phyloP scores from a whole-genome alignment of 1,140 invertebrate genomes.

The Lordiphosa mommai region DNA sequence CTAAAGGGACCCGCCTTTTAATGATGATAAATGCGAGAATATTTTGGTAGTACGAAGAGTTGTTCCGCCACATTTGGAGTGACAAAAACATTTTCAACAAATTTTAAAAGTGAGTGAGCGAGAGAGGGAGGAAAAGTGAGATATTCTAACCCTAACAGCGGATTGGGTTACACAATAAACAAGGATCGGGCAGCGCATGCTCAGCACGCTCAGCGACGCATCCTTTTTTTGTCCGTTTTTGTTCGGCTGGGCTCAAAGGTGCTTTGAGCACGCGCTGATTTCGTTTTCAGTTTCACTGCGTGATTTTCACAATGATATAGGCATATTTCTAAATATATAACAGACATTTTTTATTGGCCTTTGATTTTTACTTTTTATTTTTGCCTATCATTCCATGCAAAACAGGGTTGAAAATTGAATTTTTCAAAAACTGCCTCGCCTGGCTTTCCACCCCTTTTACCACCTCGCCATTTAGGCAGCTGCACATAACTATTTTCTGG shows the following conservation, averaged over 20 bases:
- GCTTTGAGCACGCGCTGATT: conserved; percentile 47
- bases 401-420: conserved; percentile 61
- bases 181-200: conserved; percentile 45
- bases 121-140: not conserved
- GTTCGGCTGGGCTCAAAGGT: not conserved
- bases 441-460: conserved; percentile 61
- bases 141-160: conserved; percentile 45
- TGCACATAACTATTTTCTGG: conserved; percentile 36
- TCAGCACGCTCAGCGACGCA: conserved; percentile 56
- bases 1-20: conserved; percentile 44
- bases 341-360: conserved; percentile 51
- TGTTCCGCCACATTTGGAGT: conserved; percentile 67
- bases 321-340: conserved; percentile 18
- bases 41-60: conserved; percentile 33
- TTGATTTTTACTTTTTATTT: conserved; percentile 28
- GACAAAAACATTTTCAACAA: conserved; percentile 37
- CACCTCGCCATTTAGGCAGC: conserved; percentile 24
- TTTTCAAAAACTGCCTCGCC: conserved; percentile 20
- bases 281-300: conserved; percentile 32
- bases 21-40: conserved; percentile 71
- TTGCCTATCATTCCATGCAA: conserved; percentile 64
- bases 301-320: conserved; percentile 55
- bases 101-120: conserved; percentile 16
- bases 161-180: conserved; percentile 65
- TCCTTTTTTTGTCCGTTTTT: conserved; percentile 27